Evolutionary conservation across 2,797 vertebrate species (phyloP), one percentile per base, ranked within the genome.

Genomic region (Neosilurus hyrtlii): DNA sequence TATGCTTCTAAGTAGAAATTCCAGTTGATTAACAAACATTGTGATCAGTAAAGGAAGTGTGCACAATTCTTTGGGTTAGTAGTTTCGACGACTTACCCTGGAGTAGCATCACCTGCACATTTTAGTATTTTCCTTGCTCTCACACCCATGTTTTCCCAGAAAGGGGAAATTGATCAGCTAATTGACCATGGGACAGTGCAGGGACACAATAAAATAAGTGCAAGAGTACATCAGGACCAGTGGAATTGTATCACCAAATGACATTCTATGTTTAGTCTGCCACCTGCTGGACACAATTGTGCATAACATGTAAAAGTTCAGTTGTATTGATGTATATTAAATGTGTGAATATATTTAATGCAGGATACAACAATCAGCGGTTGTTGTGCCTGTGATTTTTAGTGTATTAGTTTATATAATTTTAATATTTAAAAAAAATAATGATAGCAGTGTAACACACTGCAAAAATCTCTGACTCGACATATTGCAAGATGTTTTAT

Each of bases 231-330:
- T n/a, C 59, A 51, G 57, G 59, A 12, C 35, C 35, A 24, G 0
- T 49, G 35, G 43, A 61, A 43, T 49, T 9, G 16, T n/a, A 24
- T 62, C 14, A 18, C 75, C 14, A 77, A 22, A 63, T 26, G 15
- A 51, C 51, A 20, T 20, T 30, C 10, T 51, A 1, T 78, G 43
- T 78, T 24, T 81, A 54, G 86, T 80, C 87, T 92, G 93, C 93
- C 93, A 92, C 90, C 94, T 94, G 82, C 83, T 94, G 94, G 93
- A 73, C 65, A 87, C 2, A 37, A 14, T 22, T n/a, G 24, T 80
- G 12, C 54, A 75, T n/a, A n/a, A 76, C 73, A 61, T 61, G 52
- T 72, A 65, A 59, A n/a, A 11, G n/a, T 5, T 65, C 15, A 20
- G 22, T 22, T 22, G 18, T 22, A 15, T 80, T 49, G 49, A 20